These are phyloP conservation scores for Melanotaenia trifasciata DNA, from an alignment of 2,797 vertebrate genomes.

Conservation along the genomic window DNA sequence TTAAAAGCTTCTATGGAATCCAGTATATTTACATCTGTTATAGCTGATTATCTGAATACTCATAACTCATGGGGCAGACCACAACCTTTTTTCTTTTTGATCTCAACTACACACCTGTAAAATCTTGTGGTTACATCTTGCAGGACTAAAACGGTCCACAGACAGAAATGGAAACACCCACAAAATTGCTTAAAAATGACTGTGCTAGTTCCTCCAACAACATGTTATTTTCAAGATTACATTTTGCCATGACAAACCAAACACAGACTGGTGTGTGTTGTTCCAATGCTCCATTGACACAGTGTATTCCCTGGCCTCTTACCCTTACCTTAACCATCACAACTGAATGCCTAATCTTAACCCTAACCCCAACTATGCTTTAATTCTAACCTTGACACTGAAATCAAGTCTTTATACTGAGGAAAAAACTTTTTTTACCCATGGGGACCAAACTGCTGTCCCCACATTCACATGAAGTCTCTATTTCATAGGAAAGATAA, in stretches of 20 bases:
- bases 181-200: neutral
- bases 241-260: neutral
- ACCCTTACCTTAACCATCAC: too few relatives aligned
- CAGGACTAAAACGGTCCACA: neutral
- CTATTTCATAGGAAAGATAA: neutral
- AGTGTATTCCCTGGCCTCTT: too few relatives aligned
- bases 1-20: neutral
- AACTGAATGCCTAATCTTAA: too few relatives aligned
- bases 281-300: too few relatives aligned
- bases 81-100: neutral
- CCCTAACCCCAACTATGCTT: too few relatives aligned
- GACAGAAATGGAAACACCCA: constrained; percentile 2
- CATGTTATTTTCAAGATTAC: neutral
- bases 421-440: neutral
- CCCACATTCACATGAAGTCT: neutral
- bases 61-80: too few relatives aligned
- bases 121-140: neutral
- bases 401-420: too few relatives aligned
- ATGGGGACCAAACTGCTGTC: neutral
- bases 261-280: too few relatives aligned
- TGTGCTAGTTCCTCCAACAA: neutral
- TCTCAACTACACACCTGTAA: constrained; percentile 1
- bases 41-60: neutral
- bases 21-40: neutral
- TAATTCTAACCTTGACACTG: too few relatives aligned